These are phyloP conservation scores for Eublepharis macularius DNA, from an alignment of 2,113 vertebrate species.

Conservation along the genomic window DNA sequence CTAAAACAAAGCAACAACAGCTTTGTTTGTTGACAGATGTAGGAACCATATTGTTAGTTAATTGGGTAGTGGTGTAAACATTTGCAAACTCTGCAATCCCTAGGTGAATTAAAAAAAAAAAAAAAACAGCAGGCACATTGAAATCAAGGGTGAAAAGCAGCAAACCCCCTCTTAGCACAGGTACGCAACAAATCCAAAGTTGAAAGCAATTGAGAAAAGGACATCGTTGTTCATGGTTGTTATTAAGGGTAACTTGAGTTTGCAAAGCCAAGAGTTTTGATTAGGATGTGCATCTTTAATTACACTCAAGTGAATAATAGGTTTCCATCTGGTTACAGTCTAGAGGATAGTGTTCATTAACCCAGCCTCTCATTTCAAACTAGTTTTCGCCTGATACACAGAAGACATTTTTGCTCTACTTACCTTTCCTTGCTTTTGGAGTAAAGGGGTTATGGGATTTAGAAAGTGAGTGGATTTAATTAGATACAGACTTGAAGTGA, in stretches of 20 bases:
- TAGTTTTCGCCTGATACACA: slow-evolving; percentile 1
- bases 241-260: slow-evolving; percentile 35
- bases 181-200: slow-evolving; percentile 43
- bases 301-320: slow-evolving; percentile 34
- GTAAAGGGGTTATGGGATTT: slow-evolving; percentile 35
- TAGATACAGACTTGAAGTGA: slow-evolving; percentile 36
- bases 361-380: slow-evolving; percentile 4
- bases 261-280: slow-evolving; percentile 25
- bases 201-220: slow-evolving; percentile 26
- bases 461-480: slow-evolving; percentile 38
- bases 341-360: slow-evolving; percentile 47
- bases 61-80: slow-evolving; percentile 99
- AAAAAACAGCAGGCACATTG: slow-evolving; percentile 56
- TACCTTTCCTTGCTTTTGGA: slow-evolving; percentile 31
- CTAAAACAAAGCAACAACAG: slow-evolving; percentile 92
- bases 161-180: slow-evolving; percentile 51
- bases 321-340: slow-evolving; percentile 58
- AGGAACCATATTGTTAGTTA: slow-evolving; percentile 94
- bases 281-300: slow-evolving; percentile 40
- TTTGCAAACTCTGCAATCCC: slow-evolving; percentile 93
- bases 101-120: slow-evolving; percentile 76
- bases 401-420: neutral
- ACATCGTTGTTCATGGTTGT: neutral
- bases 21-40: slow-evolving; percentile 99
- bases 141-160: slow-evolving; percentile 72